These are phyloP conservation scores for Machimus rusticus DNA, from an alignment of 2,888 invertebrate genomes.

Conservation along the genomic window DNA sequence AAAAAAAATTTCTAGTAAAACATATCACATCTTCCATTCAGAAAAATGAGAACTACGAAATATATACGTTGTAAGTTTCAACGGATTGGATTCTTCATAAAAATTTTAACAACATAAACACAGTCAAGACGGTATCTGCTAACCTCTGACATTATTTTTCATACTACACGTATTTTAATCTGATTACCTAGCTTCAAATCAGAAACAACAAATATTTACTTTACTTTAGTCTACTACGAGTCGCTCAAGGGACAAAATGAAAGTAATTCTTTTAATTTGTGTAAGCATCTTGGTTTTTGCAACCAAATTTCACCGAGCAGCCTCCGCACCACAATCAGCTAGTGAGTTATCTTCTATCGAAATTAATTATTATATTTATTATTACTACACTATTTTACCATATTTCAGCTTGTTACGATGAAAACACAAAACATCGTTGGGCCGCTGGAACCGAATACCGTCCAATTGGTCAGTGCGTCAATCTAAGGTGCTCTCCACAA, in stretches of 20 bases:
- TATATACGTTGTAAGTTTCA: not conserved
- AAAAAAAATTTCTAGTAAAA: not conserved
- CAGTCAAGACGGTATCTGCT: not conserved
- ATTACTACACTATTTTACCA: not conserved
- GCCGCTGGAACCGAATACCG: conserved; percentile 46
- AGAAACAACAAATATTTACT: not conserved
- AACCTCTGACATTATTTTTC: not conserved
- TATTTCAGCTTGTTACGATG: conserved; percentile 37
- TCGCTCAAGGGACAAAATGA: not conserved
- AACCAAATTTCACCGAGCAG: not conserved
- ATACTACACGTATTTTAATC: not conserved
- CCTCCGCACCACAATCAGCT: not conserved
- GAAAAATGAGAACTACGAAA: not conserved
- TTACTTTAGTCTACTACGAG: not conserved
- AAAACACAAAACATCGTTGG: conserved; percentile 44
- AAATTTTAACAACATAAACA: not conserved
- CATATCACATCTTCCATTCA: not conserved
- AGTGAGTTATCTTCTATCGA: not conserved
- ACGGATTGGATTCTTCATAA: not conserved
- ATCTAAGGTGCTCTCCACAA: conserved; percentile 46
- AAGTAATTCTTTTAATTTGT: not conserved
- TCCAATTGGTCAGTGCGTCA: conserved; percentile 50
- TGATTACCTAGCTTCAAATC: not conserved
- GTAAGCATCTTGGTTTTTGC: not conserved
- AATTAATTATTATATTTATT: not conserved